Evolutionary conservation across 2,113 vertebrate species (phyloP), one percentile per base, ranked within the genome.

Genomic region (Hirundichthys speculiger): DNA sequence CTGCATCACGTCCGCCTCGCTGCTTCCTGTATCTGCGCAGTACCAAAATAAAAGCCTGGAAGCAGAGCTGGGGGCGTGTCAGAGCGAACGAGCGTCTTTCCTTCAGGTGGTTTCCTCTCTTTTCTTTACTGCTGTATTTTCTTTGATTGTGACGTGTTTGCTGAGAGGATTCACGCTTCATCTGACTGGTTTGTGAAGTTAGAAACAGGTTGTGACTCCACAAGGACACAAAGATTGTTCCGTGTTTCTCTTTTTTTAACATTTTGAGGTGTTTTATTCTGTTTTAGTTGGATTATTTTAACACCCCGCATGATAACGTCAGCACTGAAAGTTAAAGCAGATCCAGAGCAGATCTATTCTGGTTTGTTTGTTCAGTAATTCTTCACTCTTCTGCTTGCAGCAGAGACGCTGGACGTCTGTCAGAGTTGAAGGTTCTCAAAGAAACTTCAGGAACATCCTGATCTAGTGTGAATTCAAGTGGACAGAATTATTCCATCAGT

Each of bases 141-240:
- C 21, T 22, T 18, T 3, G 80, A 83, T 16, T 57, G 12, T 54
- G 64, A 48, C 16, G 42, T 48, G 4, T 64, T 73, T 69, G 18
- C 43, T 21, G 54, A 71, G 61, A 66, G 25, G 40, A 40, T 50
- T 61, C 14, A 4, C 2, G 67, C 69, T 82, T 47, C 18, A 57
- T 84, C 74, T 77, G 86, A 77, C 79, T 85, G 79, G 69, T 46
- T 69, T 52, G 51, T 47, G 63, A 47, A 25, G 48, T 66, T 47
- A 25, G 57, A 76, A 67, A 40, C 73, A 63, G 74, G 79, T 65
- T 67, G 80, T 82, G 83, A 83, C 64, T 45, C 62, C 54, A 69
- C 50, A 62, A 86, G 10, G 75, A 85, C 84, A 75, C 77, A 69
- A 70, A 70, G 84, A 88, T 88, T 86, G 84, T 88, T 79, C 25